Percentiles rank a stretch among this genome's conserved stretches.
These are phyloP conservation scores for Hirundo rustica DNA, from an alignment of 2,797 vertebrate genomes.

Conservation along the genomic window DNA sequence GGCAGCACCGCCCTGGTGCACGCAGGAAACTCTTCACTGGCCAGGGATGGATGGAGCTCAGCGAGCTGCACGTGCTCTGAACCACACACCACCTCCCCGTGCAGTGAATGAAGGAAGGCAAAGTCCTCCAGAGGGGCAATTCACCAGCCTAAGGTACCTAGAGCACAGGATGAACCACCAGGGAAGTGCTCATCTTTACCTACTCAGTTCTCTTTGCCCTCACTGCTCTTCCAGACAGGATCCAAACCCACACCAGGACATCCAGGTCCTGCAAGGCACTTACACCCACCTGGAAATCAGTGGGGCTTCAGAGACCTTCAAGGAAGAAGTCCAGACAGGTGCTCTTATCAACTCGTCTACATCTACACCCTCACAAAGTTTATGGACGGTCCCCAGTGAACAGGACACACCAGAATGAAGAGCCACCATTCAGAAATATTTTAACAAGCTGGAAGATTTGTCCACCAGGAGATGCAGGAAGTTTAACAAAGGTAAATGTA, in stretches of 20 bases:
- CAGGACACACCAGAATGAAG: not conserved
- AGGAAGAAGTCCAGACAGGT: not conserved
- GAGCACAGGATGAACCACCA: not conserved
- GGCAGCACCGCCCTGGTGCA: not conserved
- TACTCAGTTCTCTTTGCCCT: not conserved
- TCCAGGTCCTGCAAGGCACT: not conserved
- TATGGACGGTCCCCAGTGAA: not conserved
- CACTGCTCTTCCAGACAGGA: not conserved
- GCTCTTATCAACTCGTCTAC: not conserved
- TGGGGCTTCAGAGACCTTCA: not conserved
- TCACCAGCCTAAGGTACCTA: not conserved
- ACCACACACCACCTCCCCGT: not conserved
- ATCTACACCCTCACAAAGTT: not conserved
- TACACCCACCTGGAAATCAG: not conserved
- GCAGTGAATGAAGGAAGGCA: not conserved
- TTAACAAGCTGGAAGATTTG: not conserved
- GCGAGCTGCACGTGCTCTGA: not conserved
- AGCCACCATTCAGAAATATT: not conserved
- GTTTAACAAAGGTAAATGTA: not conserved
- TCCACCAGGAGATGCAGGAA: not conserved
- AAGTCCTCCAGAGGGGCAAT: not conserved
- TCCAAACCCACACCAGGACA: not conserved
- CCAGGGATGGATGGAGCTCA: not conserved
- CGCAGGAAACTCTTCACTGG: not conserved
- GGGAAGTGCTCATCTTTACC: not conserved